These are phyloP conservation scores for Hermatobates lingyangjiaoensis DNA, from an alignment of 1,140 invertebrate genomes.

Conservation along the genomic window DNA sequence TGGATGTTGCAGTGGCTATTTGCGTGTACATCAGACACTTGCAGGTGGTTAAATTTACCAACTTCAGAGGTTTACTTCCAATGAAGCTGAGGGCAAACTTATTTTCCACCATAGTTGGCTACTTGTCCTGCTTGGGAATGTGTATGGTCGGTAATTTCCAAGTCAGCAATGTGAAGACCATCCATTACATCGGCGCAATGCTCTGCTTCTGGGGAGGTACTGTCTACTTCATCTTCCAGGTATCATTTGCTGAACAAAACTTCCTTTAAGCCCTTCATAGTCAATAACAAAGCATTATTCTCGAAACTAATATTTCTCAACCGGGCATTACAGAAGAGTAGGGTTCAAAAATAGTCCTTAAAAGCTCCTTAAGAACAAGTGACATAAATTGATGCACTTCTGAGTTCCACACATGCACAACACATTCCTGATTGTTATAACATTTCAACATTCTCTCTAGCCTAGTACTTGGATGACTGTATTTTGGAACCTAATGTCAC, in stretches of 20 bases:
- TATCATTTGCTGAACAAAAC: too few species aligned
- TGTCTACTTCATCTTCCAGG: slow-evolving; percentile 45
- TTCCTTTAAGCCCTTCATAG: slow-evolving; percentile 1
- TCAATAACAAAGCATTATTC: background rate
- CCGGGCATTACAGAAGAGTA: too few species aligned
- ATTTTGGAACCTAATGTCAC: too few species aligned
- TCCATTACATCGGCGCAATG: slow-evolving; percentile 51
- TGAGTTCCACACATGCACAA: background rate
- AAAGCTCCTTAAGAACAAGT: background rate
- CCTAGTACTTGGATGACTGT: too few species aligned
- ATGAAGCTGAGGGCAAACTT: slow-evolving; percentile 30
- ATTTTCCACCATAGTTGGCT: slow-evolving; percentile 33
- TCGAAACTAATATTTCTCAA: too few species aligned
- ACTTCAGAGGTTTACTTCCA: slow-evolving; percentile 18
- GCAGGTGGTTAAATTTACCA: slow-evolving; percentile 23
- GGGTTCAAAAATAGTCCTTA: background rate
- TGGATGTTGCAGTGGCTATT: slow-evolving; percentile 31
- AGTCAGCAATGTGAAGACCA: slow-evolving; percentile 39
- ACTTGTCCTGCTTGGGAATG: slow-evolving; percentile 38
- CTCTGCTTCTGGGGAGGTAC: slow-evolving; percentile 43
- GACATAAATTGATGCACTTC: background rate
- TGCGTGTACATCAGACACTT: slow-evolving; percentile 33
- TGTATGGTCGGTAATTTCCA: slow-evolving; percentile 58
- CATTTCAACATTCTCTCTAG: too few species aligned
- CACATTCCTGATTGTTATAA: background rate